A percentile compares a stretch with the other conserved stretches of the same genome.
Conservation (phyloP, 2,888 invertebrate species). For the Lasioglossum oenotherae region DNA sequence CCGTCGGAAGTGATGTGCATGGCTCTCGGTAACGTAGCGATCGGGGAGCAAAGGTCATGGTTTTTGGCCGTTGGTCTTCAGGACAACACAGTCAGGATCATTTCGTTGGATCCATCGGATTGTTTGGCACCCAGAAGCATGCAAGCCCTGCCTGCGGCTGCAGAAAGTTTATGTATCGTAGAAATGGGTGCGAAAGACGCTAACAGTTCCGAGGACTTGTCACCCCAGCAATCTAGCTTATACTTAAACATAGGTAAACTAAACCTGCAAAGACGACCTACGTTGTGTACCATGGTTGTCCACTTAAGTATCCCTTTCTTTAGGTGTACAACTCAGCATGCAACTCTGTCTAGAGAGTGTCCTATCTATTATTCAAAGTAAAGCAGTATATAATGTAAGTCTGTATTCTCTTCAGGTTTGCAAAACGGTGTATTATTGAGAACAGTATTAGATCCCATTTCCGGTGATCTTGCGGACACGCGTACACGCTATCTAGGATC, state of each 20-base stretch:
- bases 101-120: constrained; percentile 98
- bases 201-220: constrained; percentile 86
- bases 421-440: constrained; percentile 98
- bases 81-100: constrained; percentile 98
- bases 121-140: constrained; percentile 97
- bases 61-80: constrained; percentile 98
- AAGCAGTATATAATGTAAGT: neutral
- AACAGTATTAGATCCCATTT: constrained; percentile 97
- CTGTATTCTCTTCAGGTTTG: constrained; percentile 85
- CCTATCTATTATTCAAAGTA: neutral
- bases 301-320: neutral
- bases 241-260: constrained; percentile 94
- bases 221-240: constrained; percentile 89
- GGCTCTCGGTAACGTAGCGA: constrained; percentile 97
- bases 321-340: neutral
- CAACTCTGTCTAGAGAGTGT: neutral
- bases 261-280: neutral
- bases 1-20: constrained; percentile 99
- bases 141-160: constrained; percentile 97
- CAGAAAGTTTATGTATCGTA: constrained; percentile 98
- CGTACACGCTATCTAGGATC: constrained; percentile 98
- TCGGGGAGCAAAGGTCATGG: constrained; percentile 97
- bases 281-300: neutral
- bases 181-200: constrained; percentile 93
- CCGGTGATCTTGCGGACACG: constrained; percentile 98